phyloP scores from a whole-genome alignment of 1,140 invertebrate genomes.

The Zaprionus tsacasi region DNA sequence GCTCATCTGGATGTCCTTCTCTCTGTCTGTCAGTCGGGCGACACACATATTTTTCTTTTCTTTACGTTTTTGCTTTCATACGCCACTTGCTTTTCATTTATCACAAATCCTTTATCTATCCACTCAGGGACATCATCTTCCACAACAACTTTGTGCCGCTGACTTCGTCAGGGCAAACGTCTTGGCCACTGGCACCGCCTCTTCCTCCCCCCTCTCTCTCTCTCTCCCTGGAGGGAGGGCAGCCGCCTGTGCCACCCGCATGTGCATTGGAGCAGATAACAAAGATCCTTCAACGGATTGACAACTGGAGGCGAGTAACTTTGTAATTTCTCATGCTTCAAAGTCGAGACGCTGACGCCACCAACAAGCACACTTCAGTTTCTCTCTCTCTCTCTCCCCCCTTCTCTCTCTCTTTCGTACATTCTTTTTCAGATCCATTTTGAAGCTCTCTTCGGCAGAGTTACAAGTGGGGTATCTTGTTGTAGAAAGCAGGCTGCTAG shows the following conservation, averaged over 20 bases:
- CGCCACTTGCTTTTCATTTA: constrained; percentile 81
- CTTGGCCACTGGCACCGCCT: constrained; percentile 35
- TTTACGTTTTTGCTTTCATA: constrained; percentile 71
- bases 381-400: not conserved
- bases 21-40: constrained; percentile 26
- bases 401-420: not conserved
- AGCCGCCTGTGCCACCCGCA: constrained; percentile 53
- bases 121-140: constrained; percentile 71
- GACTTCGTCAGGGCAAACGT: constrained; percentile 72
- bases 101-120: constrained; percentile 82
- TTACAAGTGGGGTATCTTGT: not conserved
- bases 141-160: constrained; percentile 52
- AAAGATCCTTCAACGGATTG: constrained; percentile 80
- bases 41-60: constrained; percentile 66
- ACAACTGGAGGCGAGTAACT: constrained; percentile 75
- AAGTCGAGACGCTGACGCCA: constrained; percentile 43
- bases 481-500: not conserved
- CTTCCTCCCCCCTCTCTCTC: not conserved
- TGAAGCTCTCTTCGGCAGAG: constrained; percentile 8
- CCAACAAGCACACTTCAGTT: constrained; percentile 49
- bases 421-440: constrained; percentile 26
- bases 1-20: constrained; percentile 14
- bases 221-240: constrained; percentile 1
- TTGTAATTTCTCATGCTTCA: constrained; percentile 73
- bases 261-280: constrained; percentile 75